Base-by-base conservation (phyloP, 2,888 invertebrate genomes). In the Sicus ferrugineus region DNA sequence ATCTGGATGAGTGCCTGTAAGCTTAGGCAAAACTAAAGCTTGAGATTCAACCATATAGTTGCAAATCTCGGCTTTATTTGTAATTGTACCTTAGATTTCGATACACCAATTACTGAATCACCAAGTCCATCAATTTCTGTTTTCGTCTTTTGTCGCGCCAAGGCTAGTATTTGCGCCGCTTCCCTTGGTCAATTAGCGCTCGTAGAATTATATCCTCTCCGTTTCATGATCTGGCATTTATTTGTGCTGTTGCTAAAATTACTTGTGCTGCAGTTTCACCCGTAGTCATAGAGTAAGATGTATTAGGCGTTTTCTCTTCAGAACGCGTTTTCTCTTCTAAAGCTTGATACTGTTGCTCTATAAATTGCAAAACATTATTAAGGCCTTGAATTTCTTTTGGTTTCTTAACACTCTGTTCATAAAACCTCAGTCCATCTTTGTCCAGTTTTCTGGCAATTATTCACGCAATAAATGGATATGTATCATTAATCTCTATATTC, bases 1-100 rank as follows among this genome's bases (percentile, higher is more conserved):
- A n/a, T n/a, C n/a, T n/a, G n/a, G n/a, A n/a, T n/a, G n/a, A n/a
- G n/a, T n/a, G n/a, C n/a, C n/a, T n/a, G n/a, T n/a, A n/a, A n/a
- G n/a, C n/a, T n/a, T n/a, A 1, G 58, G 30, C 9, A 58, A 30
- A 19, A 58, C 2, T 5, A 58, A 30, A 4, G 52, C 58, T n/a
- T 30, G 28, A 7, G 58, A 5, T 1, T 58, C 6, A 16, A 58
- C 58, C 30, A 28, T 7, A 31, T 31, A 58, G 28, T 67, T 58
- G 42, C 67, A 28, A 58, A 67, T 67, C 48, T 67, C 26, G 59
- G 67, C 34, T 56, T 59, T 59, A 59, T 67, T 61, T 67, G 31
- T 19, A 67, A 42, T 21, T 38, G 23, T 5, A 67, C 21, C 11
- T 52, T 54, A n/a, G 26, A 54, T 50, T 66, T 66, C 30, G 66